Conservation (phyloP, 2,888 invertebrate genomes). For the Alsophila aescularia region DNA sequence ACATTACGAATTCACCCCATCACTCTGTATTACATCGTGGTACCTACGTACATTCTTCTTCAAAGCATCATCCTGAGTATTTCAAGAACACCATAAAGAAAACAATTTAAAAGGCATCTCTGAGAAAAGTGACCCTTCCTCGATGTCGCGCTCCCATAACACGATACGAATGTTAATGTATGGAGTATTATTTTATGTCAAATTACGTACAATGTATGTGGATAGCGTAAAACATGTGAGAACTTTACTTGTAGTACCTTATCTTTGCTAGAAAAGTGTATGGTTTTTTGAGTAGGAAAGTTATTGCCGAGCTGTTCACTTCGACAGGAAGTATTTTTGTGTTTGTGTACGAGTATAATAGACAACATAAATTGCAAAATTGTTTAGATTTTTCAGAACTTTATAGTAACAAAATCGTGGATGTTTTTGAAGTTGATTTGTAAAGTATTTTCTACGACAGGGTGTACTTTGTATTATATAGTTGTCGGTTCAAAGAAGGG, state of each 20-base stretch:
- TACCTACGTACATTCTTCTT: too few species aligned
- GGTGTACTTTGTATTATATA: background rate
- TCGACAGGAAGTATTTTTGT: too few species aligned
- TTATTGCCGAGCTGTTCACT: too few species aligned
- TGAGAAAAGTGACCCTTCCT: slow-evolving; percentile 10
- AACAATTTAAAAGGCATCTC: slow-evolving; percentile 6
- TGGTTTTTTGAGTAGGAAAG: background rate
- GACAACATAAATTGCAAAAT: too few species aligned
- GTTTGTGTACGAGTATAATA: too few species aligned
- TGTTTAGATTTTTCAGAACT: too few species aligned
- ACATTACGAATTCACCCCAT: background rate
- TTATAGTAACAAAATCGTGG: too few species aligned
- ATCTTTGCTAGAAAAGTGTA: background rate
- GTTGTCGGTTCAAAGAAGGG: background rate
- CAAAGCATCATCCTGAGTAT: background rate
- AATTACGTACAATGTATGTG: slow-evolving; percentile 4
- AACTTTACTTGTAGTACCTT: background rate
- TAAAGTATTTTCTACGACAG: background rate
- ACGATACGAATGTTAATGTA: background rate
- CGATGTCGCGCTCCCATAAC: slow-evolving; percentile 6
- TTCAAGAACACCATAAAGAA: background rate
- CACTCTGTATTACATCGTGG: background rate
- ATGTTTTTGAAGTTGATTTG: too few species aligned
- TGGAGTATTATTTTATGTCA: slow-evolving; percentile 8
- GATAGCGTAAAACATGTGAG: background rate